A percentile compares a stretch with the other conserved stretches of the same genome.
These are phyloP conservation scores for Eupithecia exiguata DNA, from an alignment of 2,888 invertebrate genomes.

Conservation along the genomic window DNA sequence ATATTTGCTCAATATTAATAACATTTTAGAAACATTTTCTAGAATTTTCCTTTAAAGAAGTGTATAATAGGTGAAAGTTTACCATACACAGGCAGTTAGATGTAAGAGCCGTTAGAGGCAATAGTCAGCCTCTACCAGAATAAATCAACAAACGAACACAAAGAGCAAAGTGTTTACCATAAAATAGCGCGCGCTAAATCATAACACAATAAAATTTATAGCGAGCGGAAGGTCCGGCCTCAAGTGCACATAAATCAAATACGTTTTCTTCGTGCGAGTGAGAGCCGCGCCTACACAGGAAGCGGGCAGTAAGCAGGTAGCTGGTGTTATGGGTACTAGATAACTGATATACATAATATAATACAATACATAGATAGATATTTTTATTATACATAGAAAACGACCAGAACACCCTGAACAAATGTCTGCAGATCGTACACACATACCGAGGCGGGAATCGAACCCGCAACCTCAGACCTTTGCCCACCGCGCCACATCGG, in stretches of 20 bases:
- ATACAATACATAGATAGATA: no score
- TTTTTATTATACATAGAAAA: no score
- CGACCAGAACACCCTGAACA: no score
- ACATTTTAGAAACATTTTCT: background rate
- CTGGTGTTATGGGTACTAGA: no score
- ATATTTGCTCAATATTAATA: background rate
- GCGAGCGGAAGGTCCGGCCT: conserved; percentile 81
- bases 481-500: no score
- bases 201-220: conserved; percentile 83
- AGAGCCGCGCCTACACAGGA: conserved; percentile 41
- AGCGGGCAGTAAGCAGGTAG: background rate
- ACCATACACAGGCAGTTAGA: background rate
- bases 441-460: no score
- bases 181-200: conserved; percentile 82
- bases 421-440: no score
- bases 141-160: conserved; percentile 76
- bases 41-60: background rate
- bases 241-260: conserved; percentile 82
- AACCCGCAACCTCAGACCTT: no score
- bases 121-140: conserved; percentile 48
- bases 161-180: conserved; percentile 82
- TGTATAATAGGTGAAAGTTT: background rate
- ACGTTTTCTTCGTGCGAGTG: conserved; percentile 80
- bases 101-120: background rate
- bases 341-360: no score